Evolutionary conservation across 2,113 vertebrate species (phyloP), one percentile per base, ranked within the genome.

Genomic region (Tetrao urogallus): DNA sequence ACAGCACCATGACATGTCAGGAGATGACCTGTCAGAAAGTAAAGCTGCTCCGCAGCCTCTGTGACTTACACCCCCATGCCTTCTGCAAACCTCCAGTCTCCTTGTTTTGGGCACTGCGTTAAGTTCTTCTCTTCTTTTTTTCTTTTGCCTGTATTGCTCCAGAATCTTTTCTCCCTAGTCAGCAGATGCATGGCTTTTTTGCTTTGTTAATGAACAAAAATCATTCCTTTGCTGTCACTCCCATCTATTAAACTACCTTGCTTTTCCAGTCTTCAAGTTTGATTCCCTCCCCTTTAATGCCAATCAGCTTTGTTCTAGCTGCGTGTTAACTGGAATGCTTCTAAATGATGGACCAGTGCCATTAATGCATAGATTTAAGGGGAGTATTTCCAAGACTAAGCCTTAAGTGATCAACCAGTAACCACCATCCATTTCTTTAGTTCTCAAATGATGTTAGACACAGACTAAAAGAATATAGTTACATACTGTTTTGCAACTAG

Each of bases 201-300:
- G 4, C 11, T 0, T 0, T 24, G 2, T 16, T 43, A 2, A 27
- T 15, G 4, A 13, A 2, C 52, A 54, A 28, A 54, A 25, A 27
- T 47, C n/a, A 21, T n/a, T 6, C 5, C 1, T 0, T 65, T 21
- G 18, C 4, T 81, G 13, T 67, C 61, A 40, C 19, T 89, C 42
- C 61, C 65, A 60, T 34, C 66, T 56, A 3, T 67, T 87, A 60
- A 71, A 1, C 10, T 43, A 2, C 16, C 82, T 82, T 0, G 10
- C 67, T 91, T 69, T 94, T 89, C 92, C 71, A 34, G 57, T 69
- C 57, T 19, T 22, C 10, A 56, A 19, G 6, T 21, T 63, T 5
- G 32, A 16, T 82, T 56, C 32, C 22, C 22, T 76, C 43, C 40
- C 13, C 4, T 43, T 40, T 54, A 5, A 6, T 4, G 28, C 40